phyloP scores from a whole-genome alignment of 1,140 invertebrate genomes.

The Bombus confusus region DNA sequence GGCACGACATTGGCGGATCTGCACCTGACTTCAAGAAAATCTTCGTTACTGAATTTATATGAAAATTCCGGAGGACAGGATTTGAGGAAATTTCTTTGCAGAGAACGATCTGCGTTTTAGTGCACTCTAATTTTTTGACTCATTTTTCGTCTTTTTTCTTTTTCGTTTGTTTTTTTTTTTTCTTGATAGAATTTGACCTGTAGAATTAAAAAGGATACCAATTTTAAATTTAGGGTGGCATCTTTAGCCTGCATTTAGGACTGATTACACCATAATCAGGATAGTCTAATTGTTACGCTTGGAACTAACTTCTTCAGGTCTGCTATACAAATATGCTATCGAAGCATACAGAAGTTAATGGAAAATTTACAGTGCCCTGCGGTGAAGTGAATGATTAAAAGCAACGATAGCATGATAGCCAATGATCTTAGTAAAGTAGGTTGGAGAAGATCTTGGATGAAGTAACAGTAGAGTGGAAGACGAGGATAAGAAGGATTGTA shows the following conservation, averaged over 20 bases:
- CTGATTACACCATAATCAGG: background rate
- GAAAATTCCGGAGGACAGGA: constrained; percentile 12
- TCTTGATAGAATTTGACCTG: background rate
- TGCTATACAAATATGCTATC: background rate
- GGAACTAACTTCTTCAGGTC: background rate
- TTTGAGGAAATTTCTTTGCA: background rate
- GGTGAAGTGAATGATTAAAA: background rate
- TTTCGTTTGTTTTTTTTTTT: background rate
- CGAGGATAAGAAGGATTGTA: background rate
- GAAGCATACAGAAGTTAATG: background rate
- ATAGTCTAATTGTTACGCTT: background rate
- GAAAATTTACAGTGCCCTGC: background rate
- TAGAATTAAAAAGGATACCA: background rate
- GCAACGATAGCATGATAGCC: background rate
- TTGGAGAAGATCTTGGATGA: background rate
- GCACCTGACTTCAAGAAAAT: constrained; percentile 84
- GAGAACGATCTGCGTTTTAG: background rate
- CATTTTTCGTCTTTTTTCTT: background rate
- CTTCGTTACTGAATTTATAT: constrained; percentile 83
- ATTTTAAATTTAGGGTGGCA: background rate
- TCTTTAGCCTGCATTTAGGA: background rate
- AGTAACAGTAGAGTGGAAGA: background rate
- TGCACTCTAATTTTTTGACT: background rate
- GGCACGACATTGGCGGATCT: constrained; percentile 81
- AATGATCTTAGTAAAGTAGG: background rate